A percentile compares a stretch with the other conserved stretches of the same genome.
Evolutionary conservation across 2,797 vertebrate genomes (phyloP).

Genomic region (Crax fasciolata): DNA sequence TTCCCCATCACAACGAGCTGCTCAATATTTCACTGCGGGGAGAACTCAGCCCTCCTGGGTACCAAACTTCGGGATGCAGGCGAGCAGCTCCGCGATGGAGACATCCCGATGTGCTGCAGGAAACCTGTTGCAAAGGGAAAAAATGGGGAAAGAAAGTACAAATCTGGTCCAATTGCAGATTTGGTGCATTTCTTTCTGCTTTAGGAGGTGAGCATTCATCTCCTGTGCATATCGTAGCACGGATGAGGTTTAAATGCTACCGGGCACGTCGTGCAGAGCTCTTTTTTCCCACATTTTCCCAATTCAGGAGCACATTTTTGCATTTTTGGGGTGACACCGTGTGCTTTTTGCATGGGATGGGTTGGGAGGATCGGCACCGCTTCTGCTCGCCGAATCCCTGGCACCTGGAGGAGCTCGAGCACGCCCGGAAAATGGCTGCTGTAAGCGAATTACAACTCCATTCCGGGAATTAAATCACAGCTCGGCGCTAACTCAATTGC

Average conservation of each 20-base stretch:
- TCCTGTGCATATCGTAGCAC: fast-evolving
- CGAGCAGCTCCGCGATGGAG: neutral
- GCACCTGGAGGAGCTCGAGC: neutral
- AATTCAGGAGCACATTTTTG: fast-evolving
- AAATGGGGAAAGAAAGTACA: neutral
- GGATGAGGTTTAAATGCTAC: neutral
- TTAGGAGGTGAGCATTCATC: neutral
- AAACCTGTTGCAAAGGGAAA: fast-evolving
- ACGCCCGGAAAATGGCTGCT: conserved; percentile 56
- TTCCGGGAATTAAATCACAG: conserved; percentile 81
- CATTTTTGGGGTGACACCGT: neutral
- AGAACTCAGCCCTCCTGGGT: conserved; percentile 33
- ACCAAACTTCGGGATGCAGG: conserved; percentile 52
- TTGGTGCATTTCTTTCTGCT: neutral
- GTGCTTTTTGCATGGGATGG: fast-evolving
- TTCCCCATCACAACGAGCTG: conserved; percentile 68
- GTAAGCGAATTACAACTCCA: conserved; percentile 76
- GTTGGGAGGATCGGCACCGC: neutral
- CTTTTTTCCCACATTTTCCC: neutral
- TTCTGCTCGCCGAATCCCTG: fast-evolving
- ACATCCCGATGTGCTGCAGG: no score
- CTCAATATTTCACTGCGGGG: conserved; percentile 66
- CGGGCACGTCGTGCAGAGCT: neutral
- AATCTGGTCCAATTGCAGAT: no score
- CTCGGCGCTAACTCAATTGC: conserved; percentile 79